Base-by-base conservation (phyloP, 2,888 invertebrate genomes). In the Rosalia funebris region DNA sequence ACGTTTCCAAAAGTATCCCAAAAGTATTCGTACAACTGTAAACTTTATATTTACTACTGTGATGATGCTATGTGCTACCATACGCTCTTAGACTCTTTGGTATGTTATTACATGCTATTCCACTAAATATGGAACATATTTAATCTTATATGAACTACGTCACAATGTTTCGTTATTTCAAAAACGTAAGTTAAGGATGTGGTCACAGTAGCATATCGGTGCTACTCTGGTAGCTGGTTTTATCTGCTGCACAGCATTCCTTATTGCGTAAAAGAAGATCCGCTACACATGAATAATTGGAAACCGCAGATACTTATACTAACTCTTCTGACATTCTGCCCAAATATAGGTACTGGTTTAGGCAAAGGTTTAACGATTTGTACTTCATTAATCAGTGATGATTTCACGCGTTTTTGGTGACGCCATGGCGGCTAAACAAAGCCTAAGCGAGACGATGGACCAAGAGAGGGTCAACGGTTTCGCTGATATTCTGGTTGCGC, bases 221-320 rank as follows among this genome's bases (percentile, higher is more conserved):
- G n/a, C n/a, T n/a, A n/a, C n/a, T n/a, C n/a, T n/a, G n/a, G n/a
- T n/a, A n/a, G n/a, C 86, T 99, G 74, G 98, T 98, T 0, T 86
- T 99, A 58, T 97, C 97, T 0, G 98, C 98, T 1, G 99, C 99
- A 10, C 89, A 98, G 47, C 99, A 93, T 82, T 96, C 98, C 0
- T 84, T 99, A 17, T 85, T 99, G 39, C 90, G 97, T 39, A 11
- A 98, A 99, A 82, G 96, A 97, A 83, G 97, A 96, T 12, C 97
- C 94, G 55, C 97, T 98, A 0, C 99, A 99, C 78, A 98, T 98
- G 48, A 97, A 98, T 84, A 99, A 99, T 84, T 99, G 98, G 98
- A 88, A 98, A 55, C 98, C 98, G 12, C 98, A 98, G 83, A 91
- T 99, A 72, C 84, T 99, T 62, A 92, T 99, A 67, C 86, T 98